Percentiles rank a stretch among this genome's conserved stretches.
These are phyloP conservation scores for Amazona ochrocephala DNA, from an alignment of 2,797 vertebrate genomes.

Conservation along the genomic window DNA sequence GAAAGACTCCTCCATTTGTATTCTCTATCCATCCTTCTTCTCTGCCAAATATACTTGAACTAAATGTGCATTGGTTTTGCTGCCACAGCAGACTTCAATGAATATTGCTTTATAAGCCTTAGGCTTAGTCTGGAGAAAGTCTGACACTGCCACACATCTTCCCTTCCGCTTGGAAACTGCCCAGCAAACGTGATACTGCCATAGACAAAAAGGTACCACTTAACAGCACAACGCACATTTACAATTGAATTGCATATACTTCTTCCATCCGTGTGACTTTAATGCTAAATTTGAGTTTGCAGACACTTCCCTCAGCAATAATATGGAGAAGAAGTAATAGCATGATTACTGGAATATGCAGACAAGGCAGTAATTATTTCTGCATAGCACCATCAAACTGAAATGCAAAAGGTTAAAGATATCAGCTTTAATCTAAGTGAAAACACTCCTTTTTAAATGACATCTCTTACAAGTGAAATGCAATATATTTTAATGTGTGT, in stretches of 20 bases:
- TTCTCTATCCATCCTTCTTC: neutral
- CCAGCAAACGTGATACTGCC: neutral
- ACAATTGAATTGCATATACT: neutral
- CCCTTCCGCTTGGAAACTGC: neutral
- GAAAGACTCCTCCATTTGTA: neutral
- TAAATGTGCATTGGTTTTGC: fast-evolving
- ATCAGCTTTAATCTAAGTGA: neutral
- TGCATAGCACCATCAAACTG: neutral
- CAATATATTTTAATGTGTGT: neutral
- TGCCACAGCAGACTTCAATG: neutral
- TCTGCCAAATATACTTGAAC: neutral
- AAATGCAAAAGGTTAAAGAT: neutral
- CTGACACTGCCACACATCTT: neutral
- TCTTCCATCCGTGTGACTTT: neutral
- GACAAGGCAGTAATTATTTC: neutral
- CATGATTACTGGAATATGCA: neutral
- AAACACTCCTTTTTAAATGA: neutral
- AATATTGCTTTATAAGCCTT: neutral
- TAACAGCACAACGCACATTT: neutral
- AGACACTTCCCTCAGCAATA: neutral
- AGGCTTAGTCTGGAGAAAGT: neutral
- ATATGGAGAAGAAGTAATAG: neutral
- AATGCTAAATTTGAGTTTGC: neutral
- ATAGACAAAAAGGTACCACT: neutral
- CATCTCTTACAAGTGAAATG: neutral